phyloP scores from a whole-genome alignment of 2,888 invertebrate genomes.

The Pandemis corylana region DNA sequence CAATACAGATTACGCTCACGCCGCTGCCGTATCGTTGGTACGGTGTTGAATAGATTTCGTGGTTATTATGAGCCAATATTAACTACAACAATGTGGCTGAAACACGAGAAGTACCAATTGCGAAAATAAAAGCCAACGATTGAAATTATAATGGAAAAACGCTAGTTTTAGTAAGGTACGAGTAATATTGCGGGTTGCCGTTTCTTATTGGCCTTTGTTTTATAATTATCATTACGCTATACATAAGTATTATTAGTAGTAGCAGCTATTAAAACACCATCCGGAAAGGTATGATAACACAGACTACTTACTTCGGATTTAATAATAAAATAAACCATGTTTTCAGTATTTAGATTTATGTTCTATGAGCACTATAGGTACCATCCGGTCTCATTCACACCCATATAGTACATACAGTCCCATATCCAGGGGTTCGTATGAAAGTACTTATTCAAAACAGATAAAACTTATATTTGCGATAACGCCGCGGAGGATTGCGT shows the following conservation, averaged over 20 bases:
- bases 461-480: constrained; percentile 10
- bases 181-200: too few species aligned
- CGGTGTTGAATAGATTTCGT: background rate
- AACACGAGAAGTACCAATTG: background rate
- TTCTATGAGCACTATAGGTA: background rate
- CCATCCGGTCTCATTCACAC: background rate
- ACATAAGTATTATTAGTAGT: too few species aligned
- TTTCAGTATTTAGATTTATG: too few species aligned
- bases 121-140: background rate
- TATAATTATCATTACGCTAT: too few species aligned
- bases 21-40: background rate
- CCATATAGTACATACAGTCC: background rate
- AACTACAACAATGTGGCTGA: background rate
- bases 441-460: constrained; percentile 13
- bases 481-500: constrained; percentile 37
- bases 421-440: constrained; percentile 42
- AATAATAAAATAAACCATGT: too few species aligned
- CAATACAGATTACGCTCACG: background rate
- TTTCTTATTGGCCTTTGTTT: too few species aligned
- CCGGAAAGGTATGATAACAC: too few species aligned
- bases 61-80: background rate
- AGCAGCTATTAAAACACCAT: too few species aligned
- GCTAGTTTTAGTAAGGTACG: too few species aligned
- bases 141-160: background rate
- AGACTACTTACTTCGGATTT: too few species aligned